Evolutionary conservation across 2,797 vertebrate species (phyloP).

Genomic region (Clarias fuscus): DNA sequence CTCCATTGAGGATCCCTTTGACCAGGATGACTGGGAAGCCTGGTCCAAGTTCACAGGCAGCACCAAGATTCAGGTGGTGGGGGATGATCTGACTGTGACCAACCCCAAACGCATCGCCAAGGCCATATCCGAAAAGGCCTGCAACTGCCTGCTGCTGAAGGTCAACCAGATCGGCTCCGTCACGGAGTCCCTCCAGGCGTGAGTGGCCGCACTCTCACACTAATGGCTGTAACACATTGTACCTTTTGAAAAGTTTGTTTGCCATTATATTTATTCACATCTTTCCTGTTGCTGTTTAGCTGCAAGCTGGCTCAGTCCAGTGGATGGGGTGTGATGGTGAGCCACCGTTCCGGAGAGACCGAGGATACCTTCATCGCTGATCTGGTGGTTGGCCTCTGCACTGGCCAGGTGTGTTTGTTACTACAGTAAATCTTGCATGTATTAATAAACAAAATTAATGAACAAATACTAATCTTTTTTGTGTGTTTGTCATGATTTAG

Average conservation of each 20-base stretch:
- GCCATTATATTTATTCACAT: neutral
- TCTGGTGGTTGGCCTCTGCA: slow-evolving; percentile 97
- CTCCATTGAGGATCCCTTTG: slow-evolving; percentile 97
- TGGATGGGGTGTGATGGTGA: slow-evolving; percentile 99
- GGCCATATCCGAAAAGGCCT: slow-evolving; percentile 86
- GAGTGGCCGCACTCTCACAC: slow-evolving; percentile 66
- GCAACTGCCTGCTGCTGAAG: slow-evolving; percentile 98
- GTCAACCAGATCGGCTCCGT: slow-evolving; percentile 98
- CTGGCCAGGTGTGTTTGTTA: slow-evolving; percentile 84
- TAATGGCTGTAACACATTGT: neutral
- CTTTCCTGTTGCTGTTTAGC: slow-evolving; percentile 64
- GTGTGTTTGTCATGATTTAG: slow-evolving; percentile 65
- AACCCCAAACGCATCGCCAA: slow-evolving; percentile 95
- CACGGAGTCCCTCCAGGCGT: slow-evolving; percentile 96
- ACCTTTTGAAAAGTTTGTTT: neutral
- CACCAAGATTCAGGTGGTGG: slow-evolving; percentile 92
- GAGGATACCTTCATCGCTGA: slow-evolving; percentile 99
- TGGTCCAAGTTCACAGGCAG: slow-evolving; percentile 91
- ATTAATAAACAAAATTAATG: neutral
- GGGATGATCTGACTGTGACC: slow-evolving; percentile 95
- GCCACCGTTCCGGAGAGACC: slow-evolving; percentile 96
- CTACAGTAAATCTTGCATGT: neutral
- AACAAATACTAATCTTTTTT: neutral
- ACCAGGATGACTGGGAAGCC: slow-evolving; percentile 96
- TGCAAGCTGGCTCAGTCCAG: slow-evolving; percentile 96